Percentiles rank a stretch among this genome's conserved stretches.
Evolutionary conservation across 2,797 vertebrate genomes (phyloP).

Genomic region (Pogoniulus pusillus): DNA sequence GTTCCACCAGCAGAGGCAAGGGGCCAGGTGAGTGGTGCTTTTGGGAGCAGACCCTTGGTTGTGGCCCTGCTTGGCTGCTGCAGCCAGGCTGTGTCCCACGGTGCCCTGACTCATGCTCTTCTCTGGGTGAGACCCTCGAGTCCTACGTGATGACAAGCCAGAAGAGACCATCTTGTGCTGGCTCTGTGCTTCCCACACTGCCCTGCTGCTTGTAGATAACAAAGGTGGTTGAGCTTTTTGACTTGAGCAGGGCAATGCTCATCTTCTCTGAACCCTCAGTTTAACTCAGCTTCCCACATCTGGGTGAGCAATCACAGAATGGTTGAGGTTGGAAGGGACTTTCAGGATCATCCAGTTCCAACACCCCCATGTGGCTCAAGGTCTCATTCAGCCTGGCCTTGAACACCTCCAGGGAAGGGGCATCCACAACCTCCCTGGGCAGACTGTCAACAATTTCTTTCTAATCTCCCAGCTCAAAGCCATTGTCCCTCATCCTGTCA

Average conservation of each 20-base stretch:
- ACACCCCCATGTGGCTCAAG: too few species aligned
- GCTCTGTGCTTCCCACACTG: rapidly evolving
- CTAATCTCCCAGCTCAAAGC: too few species aligned
- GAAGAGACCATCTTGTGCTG: rapidly evolving
- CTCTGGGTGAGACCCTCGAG: rapidly evolving
- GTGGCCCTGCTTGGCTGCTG: rapidly evolving
- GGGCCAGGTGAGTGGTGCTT: neutral
- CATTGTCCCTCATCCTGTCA: too few species aligned
- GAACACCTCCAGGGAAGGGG: too few species aligned
- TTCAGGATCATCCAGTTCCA: too few species aligned
- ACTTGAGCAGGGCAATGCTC: rapidly evolving
- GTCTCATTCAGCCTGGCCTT: too few species aligned
- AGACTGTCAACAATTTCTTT: too few species aligned
- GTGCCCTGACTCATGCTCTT: neutral
- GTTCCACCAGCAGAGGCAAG: neutral
- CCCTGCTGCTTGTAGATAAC: neutral
- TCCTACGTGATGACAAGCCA: neutral
- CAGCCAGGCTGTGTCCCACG: rapidly evolving
- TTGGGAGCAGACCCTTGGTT: rapidly evolving
- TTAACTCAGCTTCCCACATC: rapidly evolving
- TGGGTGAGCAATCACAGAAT: neutral
- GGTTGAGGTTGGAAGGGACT: too few species aligned
- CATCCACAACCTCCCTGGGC: too few species aligned
- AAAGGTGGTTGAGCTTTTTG: neutral
- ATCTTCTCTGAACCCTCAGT: rapidly evolving